phyloP scores from a whole-genome alignment of 2,113 vertebrate species.

The Microtus montanus region DNA sequence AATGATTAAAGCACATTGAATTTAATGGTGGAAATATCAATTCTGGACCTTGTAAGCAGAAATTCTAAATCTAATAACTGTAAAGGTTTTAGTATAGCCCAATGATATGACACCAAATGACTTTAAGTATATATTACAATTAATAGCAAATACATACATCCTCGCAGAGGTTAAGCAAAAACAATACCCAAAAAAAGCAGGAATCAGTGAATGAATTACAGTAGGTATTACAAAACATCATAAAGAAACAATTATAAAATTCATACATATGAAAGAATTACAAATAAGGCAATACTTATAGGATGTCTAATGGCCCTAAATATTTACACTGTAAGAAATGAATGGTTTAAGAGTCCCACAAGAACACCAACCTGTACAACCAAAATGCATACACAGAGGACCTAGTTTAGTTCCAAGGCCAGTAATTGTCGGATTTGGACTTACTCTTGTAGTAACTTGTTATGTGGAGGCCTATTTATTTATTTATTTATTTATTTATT shows the following conservation, averaged over 20 bases:
- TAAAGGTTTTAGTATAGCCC: not conserved
- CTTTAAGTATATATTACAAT: not conserved
- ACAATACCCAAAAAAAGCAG: not conserved
- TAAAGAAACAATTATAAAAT: conserved; percentile 7
- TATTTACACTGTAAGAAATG: not conserved
- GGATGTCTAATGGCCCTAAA: not conserved
- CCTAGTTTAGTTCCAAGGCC: not conserved
- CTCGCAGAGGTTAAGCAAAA: not conserved
- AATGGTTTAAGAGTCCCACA: not conserved
- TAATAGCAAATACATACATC: not conserved
- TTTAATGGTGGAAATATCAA: conserved; percentile 3
- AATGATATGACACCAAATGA: not conserved
- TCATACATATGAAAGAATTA: not conserved
- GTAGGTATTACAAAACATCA: not conserved
- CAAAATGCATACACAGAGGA: not conserved
- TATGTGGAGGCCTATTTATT: not conserved
- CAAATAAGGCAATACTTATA: not conserved
- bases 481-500: not conserved
- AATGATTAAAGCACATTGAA: not conserved
- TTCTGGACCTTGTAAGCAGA: not conserved
- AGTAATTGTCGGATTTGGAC: not conserved
- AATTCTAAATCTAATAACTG: not conserved
- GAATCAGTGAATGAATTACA: conserved; percentile 11
- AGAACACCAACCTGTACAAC: not conserved
- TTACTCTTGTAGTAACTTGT: not conserved